Evolutionary conservation across 2,888 invertebrate genomes (phyloP).

Genomic region (Himalopsyche kuldschensis): DNA sequence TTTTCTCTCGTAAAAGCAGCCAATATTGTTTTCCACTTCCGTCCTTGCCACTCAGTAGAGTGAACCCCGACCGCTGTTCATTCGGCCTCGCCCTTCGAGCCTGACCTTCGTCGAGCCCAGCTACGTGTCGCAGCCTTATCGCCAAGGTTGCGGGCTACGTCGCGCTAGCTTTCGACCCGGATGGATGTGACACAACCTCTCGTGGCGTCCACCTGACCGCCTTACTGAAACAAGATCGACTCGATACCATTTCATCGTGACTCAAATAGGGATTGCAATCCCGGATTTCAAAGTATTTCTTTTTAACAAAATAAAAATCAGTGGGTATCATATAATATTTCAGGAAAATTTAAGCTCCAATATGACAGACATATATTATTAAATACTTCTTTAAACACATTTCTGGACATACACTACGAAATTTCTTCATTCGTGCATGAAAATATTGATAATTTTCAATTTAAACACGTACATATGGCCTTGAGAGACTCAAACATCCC

Average conservation of each 20-base stretch:
- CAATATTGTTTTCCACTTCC: not conserved
- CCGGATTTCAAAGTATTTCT: too few species aligned
- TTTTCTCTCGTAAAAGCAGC: too few species aligned
- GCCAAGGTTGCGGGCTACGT: not conserved
- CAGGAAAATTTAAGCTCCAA: not conserved
- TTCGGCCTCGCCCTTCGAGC: not conserved
- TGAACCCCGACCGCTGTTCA: not conserved
- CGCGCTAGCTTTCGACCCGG: not conserved
- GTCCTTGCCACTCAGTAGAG: not conserved
- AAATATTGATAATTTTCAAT: too few species aligned
- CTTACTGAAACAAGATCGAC: not conserved
- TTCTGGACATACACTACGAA: not conserved
- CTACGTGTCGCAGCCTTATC: not conserved
- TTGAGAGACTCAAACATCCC: too few species aligned
- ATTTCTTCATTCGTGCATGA: too few species aligned
- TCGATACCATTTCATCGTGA: not conserved
- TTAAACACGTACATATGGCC: too few species aligned
- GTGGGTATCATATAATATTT: not conserved
- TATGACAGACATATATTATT: not conserved
- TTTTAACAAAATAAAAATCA: not conserved
- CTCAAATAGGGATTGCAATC: too few species aligned
- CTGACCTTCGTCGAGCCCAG: not conserved
- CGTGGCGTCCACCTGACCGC: not conserved
- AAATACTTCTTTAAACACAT: not conserved
- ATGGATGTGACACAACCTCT: not conserved